Percentiles rank a stretch among this genome's conserved stretches.
These are phyloP conservation scores for Xiphophorus birchmanni DNA, from an alignment of 2,797 vertebrate genomes.

Conservation along the genomic window DNA sequence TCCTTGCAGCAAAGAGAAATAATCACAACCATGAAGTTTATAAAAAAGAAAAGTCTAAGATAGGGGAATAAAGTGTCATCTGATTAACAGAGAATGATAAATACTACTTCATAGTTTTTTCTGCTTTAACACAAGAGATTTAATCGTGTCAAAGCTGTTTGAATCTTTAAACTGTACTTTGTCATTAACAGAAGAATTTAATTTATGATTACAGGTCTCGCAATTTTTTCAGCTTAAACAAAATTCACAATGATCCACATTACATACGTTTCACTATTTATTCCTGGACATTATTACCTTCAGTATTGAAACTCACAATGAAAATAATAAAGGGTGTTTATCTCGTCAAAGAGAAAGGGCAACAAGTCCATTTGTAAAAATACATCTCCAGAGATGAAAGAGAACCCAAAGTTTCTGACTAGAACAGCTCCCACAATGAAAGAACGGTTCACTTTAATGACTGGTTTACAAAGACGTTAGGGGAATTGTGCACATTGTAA, in stretches of 20 bases:
- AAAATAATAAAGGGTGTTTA: not conserved
- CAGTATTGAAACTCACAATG: not conserved
- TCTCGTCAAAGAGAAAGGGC: not conserved
- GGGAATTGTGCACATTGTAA: not conserved
- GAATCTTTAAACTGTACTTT: not conserved
- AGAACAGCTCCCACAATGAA: not conserved
- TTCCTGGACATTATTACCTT: not conserved
- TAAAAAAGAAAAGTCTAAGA: not conserved
- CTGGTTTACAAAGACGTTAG: not conserved
- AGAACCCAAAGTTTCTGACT: not conserved
- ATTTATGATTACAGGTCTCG: not conserved
- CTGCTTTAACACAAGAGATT: not conserved
- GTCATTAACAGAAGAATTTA: not conserved
- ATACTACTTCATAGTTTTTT: not conserved
- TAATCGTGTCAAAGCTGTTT: not conserved
- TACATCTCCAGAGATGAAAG: not conserved
- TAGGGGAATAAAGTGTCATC: not conserved
- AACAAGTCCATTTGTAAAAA: not conserved
- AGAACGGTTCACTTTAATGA: not conserved
- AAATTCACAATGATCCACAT: not conserved
- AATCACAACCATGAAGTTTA: constrained; percentile 8
- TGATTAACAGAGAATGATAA: not conserved
- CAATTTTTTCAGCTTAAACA: not conserved
- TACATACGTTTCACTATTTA: not conserved
- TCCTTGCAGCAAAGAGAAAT: constrained; percentile 1